phyloP scores from a whole-genome alignment of 1,140 invertebrate genomes.

The Lamellibrachia luymesi region DNA sequence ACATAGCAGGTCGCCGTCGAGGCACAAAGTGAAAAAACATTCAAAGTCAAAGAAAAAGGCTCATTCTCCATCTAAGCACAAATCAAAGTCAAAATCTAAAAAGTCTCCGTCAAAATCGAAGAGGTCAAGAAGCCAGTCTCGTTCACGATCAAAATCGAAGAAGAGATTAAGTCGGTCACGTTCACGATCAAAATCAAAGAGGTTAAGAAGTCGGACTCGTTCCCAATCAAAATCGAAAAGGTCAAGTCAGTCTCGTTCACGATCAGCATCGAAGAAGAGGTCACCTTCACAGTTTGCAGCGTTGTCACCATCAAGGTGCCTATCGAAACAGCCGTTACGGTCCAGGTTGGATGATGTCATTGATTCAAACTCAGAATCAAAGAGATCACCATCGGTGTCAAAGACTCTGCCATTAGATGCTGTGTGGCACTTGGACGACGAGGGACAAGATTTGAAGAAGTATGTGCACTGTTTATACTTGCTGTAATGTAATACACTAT shows the following conservation, averaged over 20 bases:
- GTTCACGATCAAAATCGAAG: not conserved
- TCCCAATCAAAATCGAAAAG: not conserved
- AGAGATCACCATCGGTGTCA: not conserved
- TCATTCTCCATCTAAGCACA: not conserved
- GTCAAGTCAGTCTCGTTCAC: not conserved
- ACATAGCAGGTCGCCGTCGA: not conserved
- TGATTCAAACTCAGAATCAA: not conserved
- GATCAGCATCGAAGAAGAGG: not conserved
- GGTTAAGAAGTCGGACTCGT: not conserved
- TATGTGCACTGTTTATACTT: not conserved
- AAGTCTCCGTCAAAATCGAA: not conserved
- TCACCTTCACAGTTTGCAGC: not conserved
- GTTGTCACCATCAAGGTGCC: not conserved
- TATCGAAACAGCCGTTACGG: not conserved
- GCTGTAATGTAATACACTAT: not conserved
- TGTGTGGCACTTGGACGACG: not conserved
- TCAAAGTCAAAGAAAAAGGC: slow-evolving; percentile 8
- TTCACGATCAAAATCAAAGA: not conserved
- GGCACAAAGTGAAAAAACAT: not conserved
- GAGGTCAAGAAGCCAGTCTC: not conserved
- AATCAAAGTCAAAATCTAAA: not conserved
- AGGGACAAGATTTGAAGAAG: not conserved
- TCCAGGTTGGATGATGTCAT: not conserved
- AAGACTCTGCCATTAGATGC: not conserved
- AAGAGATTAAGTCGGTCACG: not conserved